Percentiles rank a stretch among this genome's conserved stretches.
Evolutionary conservation across 2,797 vertebrate genomes (phyloP).

Genomic region (Syngnathus rostellatus): DNA sequence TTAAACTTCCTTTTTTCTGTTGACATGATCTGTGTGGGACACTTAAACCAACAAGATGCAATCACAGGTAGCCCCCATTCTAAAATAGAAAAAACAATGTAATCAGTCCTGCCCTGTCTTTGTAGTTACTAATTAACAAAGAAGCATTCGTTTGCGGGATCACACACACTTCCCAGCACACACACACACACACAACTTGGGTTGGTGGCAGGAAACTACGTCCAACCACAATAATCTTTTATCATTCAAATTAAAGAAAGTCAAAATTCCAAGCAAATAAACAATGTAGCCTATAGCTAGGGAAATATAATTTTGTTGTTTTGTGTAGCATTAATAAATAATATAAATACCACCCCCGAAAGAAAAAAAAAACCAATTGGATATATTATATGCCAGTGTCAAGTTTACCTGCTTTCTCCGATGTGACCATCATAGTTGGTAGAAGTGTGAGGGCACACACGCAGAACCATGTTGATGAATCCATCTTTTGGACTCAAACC

Average conservation of each 20-base stretch:
- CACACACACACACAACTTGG: not conserved
- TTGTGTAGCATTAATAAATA: too few relatives aligned
- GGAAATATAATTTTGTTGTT: not conserved
- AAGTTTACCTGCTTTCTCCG: conserved; percentile 60
- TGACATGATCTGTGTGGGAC: not conserved
- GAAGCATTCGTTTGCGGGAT: not conserved
- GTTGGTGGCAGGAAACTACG: not conserved
- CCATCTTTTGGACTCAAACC: conserved; percentile 42
- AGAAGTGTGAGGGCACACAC: conserved; percentile 59
- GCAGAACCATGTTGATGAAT: conserved; percentile 55
- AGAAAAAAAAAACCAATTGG: not conserved
- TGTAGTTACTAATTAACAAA: not conserved
- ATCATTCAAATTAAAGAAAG: not conserved
- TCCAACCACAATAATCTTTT: not conserved
- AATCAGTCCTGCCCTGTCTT: not conserved
- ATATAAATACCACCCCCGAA: too few relatives aligned
- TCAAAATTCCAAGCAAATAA: not conserved
- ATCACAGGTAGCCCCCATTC: not conserved
- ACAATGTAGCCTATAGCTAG: not conserved
- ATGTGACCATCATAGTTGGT: conserved; percentile 27
- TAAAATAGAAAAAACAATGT: not conserved
- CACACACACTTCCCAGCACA: not conserved
- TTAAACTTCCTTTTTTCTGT: not conserved
- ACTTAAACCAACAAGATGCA: not conserved
- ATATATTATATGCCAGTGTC: conserved; percentile 11